Evolutionary conservation across 2,113 vertebrate genomes (phyloP), one percentile per base, ranked within the genome.

Genomic region (Leptobrachium ailaonicum): DNA sequence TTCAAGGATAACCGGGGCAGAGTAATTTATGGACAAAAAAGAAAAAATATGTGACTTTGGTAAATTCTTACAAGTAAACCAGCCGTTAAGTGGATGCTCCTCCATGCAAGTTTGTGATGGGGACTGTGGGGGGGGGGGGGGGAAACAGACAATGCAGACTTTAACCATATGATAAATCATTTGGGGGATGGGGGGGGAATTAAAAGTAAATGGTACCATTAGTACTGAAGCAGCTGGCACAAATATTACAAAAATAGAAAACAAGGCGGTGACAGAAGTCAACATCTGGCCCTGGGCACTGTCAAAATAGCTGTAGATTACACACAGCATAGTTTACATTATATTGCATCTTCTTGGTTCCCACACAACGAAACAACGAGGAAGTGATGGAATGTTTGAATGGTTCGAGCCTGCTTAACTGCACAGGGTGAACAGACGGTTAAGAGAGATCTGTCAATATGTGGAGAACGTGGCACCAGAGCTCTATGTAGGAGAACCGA

Each of bases 231-330:
- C 47, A 50, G 47, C 4, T 50, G 42, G 20, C 11, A 43, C 10
- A 74, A 20, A 54, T 12, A 50, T 42, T 62, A 10, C n/a, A 0
- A 76, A 41, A 68, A 68, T 41, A 42, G 42, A 42, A 68, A 41
- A 43, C 62, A 41, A 12, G 20, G 50, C 32, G 50, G 5, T 50
- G 10, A 32, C 42, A 45, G 4, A 60, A 70, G 64, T 69, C 50
- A 70, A 77, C 66, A 77, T 77, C 75, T 77, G 66, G 66, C 53
- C 10, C 66, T 67, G 66, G 66, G 11, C 66, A 70, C 12, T 60
- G 75, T 77, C 66, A 77, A 60, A 60, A 60, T 13, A 2, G 66
- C 75, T 56, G 60, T 77, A 44, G 13, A 76, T 77, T 77, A 77
- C 41, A 32, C 2, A 44, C 41, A 69, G 12, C 66, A 32, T 32